These are phyloP conservation scores for Pogonocherus hispidulus DNA, from an alignment of 2,888 invertebrate species.

Conservation along the genomic window DNA sequence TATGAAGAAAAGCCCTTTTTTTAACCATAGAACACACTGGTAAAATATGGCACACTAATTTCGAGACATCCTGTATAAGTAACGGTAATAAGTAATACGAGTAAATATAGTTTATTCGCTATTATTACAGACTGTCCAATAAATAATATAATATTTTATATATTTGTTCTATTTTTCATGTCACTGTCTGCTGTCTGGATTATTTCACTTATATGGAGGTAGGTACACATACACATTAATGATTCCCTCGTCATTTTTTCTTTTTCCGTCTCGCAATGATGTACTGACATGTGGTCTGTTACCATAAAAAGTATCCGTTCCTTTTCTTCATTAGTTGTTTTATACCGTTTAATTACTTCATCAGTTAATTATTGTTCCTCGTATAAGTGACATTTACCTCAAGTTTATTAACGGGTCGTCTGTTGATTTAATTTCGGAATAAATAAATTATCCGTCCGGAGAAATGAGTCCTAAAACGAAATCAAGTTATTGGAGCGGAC, in stretches of 20 bases:
- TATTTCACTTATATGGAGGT: not conserved
- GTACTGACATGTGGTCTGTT: not conserved
- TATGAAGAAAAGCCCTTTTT: no score
- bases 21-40: no score
- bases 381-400: slow-evolving; percentile 13
- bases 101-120: no score
- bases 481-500: slow-evolving; percentile 49
- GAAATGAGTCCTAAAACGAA: slow-evolving; percentile 30
- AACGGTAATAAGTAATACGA: no score
- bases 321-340: not conserved
- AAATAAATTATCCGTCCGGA: slow-evolving; percentile 29
- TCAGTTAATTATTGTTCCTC: slow-evolving; percentile 26
- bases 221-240: not conserved
- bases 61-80: no score
- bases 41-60: no score
- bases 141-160: no score
- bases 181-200: not conserved
- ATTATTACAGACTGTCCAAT: no score
- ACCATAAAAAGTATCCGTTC: not conserved
- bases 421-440: slow-evolving; percentile 36
- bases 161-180: not conserved
- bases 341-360: slow-evolving; percentile 33
- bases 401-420: slow-evolving; percentile 26
- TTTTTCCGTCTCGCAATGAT: not conserved
- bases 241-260: not conserved